These are phyloP conservation scores for Aldabrachelys gigantea DNA, from an alignment of 2,113 vertebrate species.

Conservation along the genomic window DNA sequence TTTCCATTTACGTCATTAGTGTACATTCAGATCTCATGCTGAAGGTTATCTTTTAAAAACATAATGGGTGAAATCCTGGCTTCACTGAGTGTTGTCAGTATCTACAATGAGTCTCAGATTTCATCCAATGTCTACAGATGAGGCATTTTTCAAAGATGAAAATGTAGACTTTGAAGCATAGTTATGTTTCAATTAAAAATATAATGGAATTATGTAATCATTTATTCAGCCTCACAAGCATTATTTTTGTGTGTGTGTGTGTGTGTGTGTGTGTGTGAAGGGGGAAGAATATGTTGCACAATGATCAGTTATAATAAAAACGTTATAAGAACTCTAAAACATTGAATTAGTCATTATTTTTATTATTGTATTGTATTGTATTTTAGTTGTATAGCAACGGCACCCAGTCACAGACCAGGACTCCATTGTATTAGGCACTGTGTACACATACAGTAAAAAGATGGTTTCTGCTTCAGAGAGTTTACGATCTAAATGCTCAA, in stretches of 20 bases:
- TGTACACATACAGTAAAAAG: not conserved
- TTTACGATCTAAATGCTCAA: not conserved
- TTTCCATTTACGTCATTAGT: not conserved
- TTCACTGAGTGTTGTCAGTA: not conserved
- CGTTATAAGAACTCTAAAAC: not conserved
- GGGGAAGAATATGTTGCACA: not conserved
- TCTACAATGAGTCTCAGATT: not conserved
- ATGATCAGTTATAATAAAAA: not conserved
- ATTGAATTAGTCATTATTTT: not conserved
- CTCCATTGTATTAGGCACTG: not conserved
- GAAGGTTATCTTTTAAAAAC: not conserved
- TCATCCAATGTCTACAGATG: not conserved
- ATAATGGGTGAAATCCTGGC: not conserved
- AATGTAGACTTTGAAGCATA: not conserved
- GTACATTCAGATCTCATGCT: not conserved
- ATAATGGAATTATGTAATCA: not conserved
- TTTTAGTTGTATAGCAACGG: not conserved
- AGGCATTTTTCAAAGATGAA: not conserved
- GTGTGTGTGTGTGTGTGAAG: not conserved
- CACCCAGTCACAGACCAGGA: rapidly evolving
- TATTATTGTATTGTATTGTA: not conserved
- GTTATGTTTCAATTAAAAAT: not conserved
- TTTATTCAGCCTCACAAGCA: not conserved
- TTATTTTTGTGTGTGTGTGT: too few species aligned
- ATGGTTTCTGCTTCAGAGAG: not conserved